Evolutionary conservation across 2,113 vertebrate genomes (phyloP).

Genomic region (Ginglymostoma cirratum): DNA sequence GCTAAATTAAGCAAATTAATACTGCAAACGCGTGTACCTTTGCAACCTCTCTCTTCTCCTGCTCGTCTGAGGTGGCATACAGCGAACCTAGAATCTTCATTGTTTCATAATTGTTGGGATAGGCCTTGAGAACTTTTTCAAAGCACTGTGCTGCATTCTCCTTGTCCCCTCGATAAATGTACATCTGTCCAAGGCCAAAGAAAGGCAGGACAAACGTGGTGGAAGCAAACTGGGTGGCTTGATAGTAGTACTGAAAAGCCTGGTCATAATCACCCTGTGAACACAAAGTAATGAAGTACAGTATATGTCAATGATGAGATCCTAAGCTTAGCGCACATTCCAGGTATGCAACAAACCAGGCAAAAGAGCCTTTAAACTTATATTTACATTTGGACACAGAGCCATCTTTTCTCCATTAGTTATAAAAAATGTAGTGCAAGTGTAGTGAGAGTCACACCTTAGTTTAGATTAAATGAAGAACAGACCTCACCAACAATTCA

Average conservation of each 20-base stretch:
- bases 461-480: background rate
- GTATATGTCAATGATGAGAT: background rate
- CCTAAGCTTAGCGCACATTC: background rate
- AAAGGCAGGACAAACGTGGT: conserved; percentile 93
- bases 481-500: background rate
- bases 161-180: conserved; percentile 93
- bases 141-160: conserved; percentile 98
- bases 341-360: background rate
- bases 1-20: background rate
- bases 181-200: conserved; percentile 98
- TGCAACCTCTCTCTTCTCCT: conserved; percentile 92
- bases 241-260: conserved; percentile 98
- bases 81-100: conserved; percentile 99
- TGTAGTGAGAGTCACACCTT: background rate
- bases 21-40: conserved; percentile 61
- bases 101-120: conserved; percentile 97
- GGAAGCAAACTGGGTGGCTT: conserved; percentile 96
- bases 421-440: background rate
- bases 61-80: conserved; percentile 92
- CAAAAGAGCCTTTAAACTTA: background rate
- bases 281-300: background rate
- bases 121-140: conserved; percentile 95
- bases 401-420: background rate
- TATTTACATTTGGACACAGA: background rate
- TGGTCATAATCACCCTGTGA: conserved; percentile 95